These are phyloP conservation scores for Oryzias dopingdopingensis DNA, from an alignment of 2,797 vertebrate genomes.

Conservation along the genomic window DNA sequence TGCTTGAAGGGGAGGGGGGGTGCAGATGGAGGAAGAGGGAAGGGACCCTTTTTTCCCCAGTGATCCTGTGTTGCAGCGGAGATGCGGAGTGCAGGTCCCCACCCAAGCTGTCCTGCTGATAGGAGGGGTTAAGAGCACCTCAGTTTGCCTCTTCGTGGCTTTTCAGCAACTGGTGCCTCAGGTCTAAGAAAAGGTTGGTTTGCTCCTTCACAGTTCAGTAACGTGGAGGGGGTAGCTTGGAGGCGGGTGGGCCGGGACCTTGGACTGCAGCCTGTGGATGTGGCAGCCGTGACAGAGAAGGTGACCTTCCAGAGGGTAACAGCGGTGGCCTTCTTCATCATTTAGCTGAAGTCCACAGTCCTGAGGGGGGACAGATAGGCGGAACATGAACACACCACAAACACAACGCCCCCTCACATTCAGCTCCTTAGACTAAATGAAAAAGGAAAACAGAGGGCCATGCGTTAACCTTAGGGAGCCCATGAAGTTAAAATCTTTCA, in stretches of 20 bases:
- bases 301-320: constrained; percentile 93
- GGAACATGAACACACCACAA: constrained; percentile 4
- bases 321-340: constrained; percentile 93
- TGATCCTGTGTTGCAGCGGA: constrained; percentile 46
- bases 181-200: constrained; percentile 33
- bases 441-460: too few species aligned
- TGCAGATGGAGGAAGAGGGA: constrained; percentile 35
- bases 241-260: constrained; percentile 75
- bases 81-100: constrained; percentile 40
- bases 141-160: constrained; percentile 2
- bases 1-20: constrained; percentile 36
- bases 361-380: constrained; percentile 56
- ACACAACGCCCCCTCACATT: not conserved
- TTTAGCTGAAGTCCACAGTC: constrained; percentile 95
- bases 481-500: too few species aligned
- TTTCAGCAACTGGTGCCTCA: constrained; percentile 27
- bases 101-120: constrained; percentile 23
- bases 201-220: constrained; percentile 87
- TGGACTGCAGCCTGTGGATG: constrained; percentile 85
- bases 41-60: constrained; percentile 36
- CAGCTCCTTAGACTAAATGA: too few species aligned
- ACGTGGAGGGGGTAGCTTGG: constrained; percentile 89
- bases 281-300: constrained; percentile 95
- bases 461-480: too few species aligned
- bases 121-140: constrained; percentile 22